These are phyloP conservation scores for Menura novaehollandiae DNA, from an alignment of 2,113 vertebrate species.

Conservation along the genomic window DNA sequence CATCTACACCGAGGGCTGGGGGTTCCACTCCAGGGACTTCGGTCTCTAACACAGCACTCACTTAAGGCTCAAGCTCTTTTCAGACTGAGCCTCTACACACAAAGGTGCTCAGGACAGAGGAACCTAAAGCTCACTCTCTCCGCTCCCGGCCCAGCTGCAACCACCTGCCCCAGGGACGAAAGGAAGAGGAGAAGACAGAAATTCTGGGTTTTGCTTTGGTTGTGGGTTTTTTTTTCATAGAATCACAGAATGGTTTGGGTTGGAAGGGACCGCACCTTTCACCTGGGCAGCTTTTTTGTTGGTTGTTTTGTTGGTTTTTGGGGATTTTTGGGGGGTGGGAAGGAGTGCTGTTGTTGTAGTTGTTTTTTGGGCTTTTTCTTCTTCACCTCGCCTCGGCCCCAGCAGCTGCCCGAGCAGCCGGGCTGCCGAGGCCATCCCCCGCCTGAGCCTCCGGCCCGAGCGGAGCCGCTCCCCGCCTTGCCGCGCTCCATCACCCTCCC, in stretches of 20 bases:
- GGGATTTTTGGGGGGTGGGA: too few relatives aligned
- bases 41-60: accelerated
- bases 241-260: too few relatives aligned
- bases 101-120: background rate
- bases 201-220: background rate
- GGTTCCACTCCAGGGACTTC: accelerated
- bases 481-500: background rate
- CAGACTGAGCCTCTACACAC: background rate
- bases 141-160: background rate
- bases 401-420: background rate
- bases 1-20: background rate
- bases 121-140: background rate
- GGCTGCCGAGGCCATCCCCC: too few relatives aligned
- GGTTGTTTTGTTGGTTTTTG: background rate
- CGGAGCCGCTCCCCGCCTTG: background rate
- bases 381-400: background rate
- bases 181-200: background rate
- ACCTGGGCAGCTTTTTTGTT: background rate
- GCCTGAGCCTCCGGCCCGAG: background rate
- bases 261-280: background rate
- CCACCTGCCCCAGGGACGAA: background rate
- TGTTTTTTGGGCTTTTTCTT: background rate
- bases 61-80: too few relatives aligned
- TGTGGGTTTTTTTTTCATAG: background rate
- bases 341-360: too few relatives aligned